Conservation (phyloP, 2,888 invertebrate species). For the Eupithecia pulchellata region DNA sequence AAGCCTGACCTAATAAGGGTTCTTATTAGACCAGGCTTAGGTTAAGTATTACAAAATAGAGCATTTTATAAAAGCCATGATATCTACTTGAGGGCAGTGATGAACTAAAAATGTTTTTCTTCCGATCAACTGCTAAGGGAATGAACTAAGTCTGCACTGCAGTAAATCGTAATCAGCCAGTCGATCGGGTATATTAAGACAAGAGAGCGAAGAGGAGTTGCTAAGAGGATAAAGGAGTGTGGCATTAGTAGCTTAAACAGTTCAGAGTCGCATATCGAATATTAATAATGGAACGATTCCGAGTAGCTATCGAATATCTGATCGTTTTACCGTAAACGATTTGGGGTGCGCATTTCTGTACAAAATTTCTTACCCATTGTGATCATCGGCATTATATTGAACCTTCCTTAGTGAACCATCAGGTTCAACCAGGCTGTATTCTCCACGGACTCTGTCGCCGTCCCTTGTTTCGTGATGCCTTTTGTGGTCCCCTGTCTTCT, state of each 20-base stretch:
- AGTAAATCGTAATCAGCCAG: not conserved
- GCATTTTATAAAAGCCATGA: too few species aligned
- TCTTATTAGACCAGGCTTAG: too few species aligned
- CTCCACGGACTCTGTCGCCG: conserved; percentile 84
- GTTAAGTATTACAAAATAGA: too few species aligned
- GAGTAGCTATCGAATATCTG: not conserved
- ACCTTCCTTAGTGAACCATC: conserved; percentile 85
- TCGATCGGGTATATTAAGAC: not conserved
- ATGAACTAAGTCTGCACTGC: too few species aligned
- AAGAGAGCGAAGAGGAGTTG: not conserved
- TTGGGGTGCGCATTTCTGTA: not conserved
- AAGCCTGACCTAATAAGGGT: too few species aligned
- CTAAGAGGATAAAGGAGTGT: not conserved
- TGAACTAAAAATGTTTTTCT: too few species aligned
- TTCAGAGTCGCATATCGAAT: not conserved
- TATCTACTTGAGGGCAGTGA: too few species aligned
- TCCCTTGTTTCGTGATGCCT: conserved; percentile 82
- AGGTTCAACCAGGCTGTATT: conserved; percentile 84
- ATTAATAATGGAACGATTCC: too few species aligned
- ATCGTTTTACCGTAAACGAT: not conserved
- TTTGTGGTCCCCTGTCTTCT: conserved; percentile 85
- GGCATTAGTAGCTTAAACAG: not conserved
- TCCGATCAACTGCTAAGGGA: too few species aligned
- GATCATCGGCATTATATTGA: conserved; percentile 85
- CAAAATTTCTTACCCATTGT: conserved; percentile 74